Conservation (phyloP, 2,888 invertebrate genomes). For the Tinea trinotella region DNA sequence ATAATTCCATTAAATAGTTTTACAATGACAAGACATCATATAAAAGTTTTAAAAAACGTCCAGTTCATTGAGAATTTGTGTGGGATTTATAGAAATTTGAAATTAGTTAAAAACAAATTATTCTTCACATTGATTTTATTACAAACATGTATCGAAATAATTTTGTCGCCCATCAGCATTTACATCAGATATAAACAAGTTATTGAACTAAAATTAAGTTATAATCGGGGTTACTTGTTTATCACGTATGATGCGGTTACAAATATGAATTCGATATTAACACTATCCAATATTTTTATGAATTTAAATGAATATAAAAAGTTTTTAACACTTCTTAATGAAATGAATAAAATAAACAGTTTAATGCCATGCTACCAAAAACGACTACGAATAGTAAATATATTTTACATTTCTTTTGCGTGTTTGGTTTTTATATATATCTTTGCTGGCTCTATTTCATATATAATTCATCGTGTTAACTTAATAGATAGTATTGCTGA, state of each 20-base stretch:
- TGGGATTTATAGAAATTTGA: conserved; percentile 3
- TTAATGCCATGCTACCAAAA: too few relatives aligned
- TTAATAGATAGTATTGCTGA: background rate
- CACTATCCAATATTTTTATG: background rate
- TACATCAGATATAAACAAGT: background rate
- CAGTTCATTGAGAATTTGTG: background rate
- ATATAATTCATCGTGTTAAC: too few relatives aligned
- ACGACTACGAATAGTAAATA: too few relatives aligned
- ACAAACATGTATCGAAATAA: background rate
- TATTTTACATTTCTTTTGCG: too few relatives aligned
- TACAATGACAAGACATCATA: background rate
- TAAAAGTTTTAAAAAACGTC: background rate
- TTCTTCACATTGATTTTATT: background rate
- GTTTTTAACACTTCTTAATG: background rate
- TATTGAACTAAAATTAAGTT: background rate
- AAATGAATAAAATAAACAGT: background rate
- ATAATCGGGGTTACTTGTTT: background rate
- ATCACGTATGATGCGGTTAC: background rate
- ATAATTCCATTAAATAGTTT: too few relatives aligned
- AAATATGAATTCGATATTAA: background rate
- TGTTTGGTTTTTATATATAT: background rate
- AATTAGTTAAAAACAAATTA: background rate
- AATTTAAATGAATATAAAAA: background rate
- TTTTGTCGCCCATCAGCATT: background rate
- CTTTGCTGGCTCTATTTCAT: too few relatives aligned